A percentile compares a stretch with the other conserved stretches of the same genome.
phyloP scores from a whole-genome alignment of 2,888 invertebrate genomes.

The Philhelius pedissequus region DNA sequence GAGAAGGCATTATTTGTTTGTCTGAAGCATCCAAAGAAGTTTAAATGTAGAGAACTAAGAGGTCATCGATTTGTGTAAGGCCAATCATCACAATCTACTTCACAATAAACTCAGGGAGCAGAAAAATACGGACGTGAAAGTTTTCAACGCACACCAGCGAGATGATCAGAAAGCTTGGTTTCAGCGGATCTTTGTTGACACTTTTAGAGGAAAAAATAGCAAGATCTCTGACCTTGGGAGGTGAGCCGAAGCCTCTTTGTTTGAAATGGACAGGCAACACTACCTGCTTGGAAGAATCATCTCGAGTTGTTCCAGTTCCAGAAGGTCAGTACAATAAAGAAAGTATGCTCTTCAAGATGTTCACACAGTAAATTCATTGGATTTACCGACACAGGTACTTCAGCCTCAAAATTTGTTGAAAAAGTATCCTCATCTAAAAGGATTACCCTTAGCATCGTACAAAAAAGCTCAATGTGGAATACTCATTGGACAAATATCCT shows the following conservation, averaged over 20 bases:
- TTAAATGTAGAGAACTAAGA: neutral
- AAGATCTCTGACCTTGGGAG: neutral
- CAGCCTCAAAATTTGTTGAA: neutral
- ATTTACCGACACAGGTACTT: neutral
- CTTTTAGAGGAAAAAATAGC: neutral
- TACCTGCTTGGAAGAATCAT: neutral
- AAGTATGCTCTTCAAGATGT: neutral
- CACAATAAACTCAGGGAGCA: neutral
- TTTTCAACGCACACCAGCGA: neutral
- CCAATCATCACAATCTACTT: neutral
- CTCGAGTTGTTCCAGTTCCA: neutral
- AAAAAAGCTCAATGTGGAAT: no score
- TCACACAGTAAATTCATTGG: neutral
- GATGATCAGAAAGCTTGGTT: neutral
- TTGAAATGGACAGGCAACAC: constrained; percentile 22
- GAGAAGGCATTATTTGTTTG: neutral
- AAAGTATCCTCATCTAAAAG: no score
- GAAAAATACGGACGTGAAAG: neutral
- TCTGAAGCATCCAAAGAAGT: neutral
- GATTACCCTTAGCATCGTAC: no score
- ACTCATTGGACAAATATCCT: constrained; percentile 18
- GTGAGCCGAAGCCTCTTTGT: constrained; percentile 3
- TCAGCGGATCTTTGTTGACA: constrained; percentile 15
- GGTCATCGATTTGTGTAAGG: neutral
- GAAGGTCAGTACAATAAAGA: neutral